Conservation (phyloP, 2,113 vertebrate genomes). For the Eupsittula cactorum region DNA sequence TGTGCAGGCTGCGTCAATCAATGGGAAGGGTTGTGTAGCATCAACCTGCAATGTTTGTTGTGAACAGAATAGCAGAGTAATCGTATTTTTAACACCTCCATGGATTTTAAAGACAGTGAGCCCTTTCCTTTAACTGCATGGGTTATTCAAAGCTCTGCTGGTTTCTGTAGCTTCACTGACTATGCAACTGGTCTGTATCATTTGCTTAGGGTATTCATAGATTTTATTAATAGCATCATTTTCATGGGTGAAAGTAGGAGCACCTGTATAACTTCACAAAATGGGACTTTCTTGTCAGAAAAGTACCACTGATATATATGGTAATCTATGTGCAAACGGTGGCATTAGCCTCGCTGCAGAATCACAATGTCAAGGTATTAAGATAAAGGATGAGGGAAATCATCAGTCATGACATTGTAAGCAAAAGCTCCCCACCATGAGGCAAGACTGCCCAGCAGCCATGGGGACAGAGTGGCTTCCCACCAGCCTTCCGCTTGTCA, state of each 20-base stretch:
- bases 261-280: neutral
- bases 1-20: neutral
- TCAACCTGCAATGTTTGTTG: neutral
- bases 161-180: neutral
- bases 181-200: neutral
- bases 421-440: neutral
- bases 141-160: neutral
- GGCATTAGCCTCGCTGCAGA: neutral
- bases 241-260: neutral
- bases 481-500: neutral
- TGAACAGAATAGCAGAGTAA: neutral
- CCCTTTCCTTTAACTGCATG: neutral
- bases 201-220: neutral
- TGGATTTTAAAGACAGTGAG: neutral
- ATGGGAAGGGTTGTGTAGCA: neutral
- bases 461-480: neutral
- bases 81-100: neutral
- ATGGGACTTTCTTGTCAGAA: neutral
- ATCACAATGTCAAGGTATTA: neutral
- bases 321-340: neutral
- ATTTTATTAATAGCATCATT: neutral
- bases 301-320: neutral
- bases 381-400: neutral
- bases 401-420: neutral
- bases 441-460: neutral